These are phyloP conservation scores for Triplophysa rosa DNA, from an alignment of 2,113 vertebrate genomes.

Conservation along the genomic window DNA sequence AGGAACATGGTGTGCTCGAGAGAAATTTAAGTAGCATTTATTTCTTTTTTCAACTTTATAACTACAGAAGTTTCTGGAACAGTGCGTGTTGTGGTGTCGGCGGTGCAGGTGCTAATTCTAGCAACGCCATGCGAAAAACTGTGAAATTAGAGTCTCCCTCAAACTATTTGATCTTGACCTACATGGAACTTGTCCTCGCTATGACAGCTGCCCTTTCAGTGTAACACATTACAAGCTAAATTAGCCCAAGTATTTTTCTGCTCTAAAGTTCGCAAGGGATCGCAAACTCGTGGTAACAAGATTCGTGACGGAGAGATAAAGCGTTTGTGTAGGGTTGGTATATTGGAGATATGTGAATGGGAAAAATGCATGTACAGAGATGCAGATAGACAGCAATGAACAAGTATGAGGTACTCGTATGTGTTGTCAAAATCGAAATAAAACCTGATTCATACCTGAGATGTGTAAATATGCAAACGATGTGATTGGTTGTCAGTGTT, in stretches of 20 bases:
- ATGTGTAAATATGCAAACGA: slow-evolving; percentile 59
- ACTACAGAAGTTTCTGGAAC: slow-evolving; percentile 2
- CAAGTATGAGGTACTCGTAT: slow-evolving; percentile 56
- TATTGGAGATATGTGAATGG: slow-evolving; percentile 51
- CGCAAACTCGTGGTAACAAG: too few species aligned
- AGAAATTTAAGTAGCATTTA: slow-evolving; percentile 9
- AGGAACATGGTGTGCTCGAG: slow-evolving; percentile 8
- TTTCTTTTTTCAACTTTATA: neutral
- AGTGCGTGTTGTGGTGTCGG: neutral
- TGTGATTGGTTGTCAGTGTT: slow-evolving; percentile 17
- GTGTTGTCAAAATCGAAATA: slow-evolving; percentile 50
- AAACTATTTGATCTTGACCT: slow-evolving; percentile 37
- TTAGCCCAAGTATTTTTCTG: neutral
- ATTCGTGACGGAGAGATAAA: neutral
- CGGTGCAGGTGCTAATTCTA: slow-evolving; percentile 20
- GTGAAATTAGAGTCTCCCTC: slow-evolving; percentile 4
- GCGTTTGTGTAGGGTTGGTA: neutral
- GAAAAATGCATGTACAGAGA: slow-evolving; percentile 67
- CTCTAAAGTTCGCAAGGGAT: slow-evolving; percentile 1
- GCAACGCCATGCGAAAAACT: slow-evolving; percentile 22
- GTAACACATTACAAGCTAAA: slow-evolving; percentile 29
- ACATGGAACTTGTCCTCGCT: slow-evolving; percentile 9
- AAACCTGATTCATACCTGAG: slow-evolving; percentile 71
- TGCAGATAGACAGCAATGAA: slow-evolving; percentile 61
- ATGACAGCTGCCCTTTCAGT: slow-evolving; percentile 20